These are phyloP conservation scores for Cygnus buccinator DNA, from an alignment of 2,113 vertebrate genomes.

Conservation along the genomic window DNA sequence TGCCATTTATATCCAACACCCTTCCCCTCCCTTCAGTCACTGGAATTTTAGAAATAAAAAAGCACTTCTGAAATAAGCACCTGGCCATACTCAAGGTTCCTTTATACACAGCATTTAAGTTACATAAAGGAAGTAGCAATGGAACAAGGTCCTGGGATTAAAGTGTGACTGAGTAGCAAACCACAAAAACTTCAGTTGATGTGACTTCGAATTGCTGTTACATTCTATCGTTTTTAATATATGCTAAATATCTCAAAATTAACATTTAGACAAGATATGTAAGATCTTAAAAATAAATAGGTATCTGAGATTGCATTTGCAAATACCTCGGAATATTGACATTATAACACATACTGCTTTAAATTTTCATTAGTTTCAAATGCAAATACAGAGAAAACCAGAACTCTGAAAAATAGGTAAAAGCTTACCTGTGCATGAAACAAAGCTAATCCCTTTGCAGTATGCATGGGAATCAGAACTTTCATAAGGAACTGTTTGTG, in stretches of 20 bases:
- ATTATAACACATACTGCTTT: not conserved
- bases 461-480: conserved; percentile 98
- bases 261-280: not conserved
- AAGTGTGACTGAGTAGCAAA: not conserved
- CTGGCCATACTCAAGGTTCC: not conserved
- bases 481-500: conserved; percentile 99
- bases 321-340: not conserved
- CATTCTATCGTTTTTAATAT: not conserved
- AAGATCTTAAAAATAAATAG: not conserved
- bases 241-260: not conserved
- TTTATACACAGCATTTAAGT: not conserved
- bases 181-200: not conserved
- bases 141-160: not conserved
- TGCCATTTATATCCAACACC: not conserved
- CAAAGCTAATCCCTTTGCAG: conserved; percentile 92
- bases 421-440: conserved; percentile 95
- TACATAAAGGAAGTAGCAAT: not conserved
- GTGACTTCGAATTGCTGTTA: not conserved
- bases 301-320: not conserved
- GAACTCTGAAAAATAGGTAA: conserved; percentile 38
- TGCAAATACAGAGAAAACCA: conserved; percentile 2
- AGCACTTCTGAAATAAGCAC: not conserved
- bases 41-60: not conserved
- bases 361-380: not conserved
- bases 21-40: not conserved